Conservation (phyloP, 2,113 vertebrate genomes). For the Carollia perspicillata region DNA sequence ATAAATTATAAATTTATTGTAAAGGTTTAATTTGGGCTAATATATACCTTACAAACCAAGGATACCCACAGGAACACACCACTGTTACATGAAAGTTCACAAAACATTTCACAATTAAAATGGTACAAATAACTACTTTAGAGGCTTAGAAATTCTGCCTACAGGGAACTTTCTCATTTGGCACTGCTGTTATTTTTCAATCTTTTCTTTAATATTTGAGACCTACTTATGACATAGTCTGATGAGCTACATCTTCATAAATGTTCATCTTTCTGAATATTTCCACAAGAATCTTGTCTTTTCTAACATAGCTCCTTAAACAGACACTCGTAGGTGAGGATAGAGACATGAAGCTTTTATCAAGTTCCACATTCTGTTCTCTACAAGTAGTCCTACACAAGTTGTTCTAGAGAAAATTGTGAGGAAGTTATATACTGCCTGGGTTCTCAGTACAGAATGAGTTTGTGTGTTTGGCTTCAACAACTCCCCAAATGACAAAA, state of each 20-base stretch:
- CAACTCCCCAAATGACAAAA: background rate
- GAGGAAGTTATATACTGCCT: background rate
- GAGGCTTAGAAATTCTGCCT: constrained; percentile 1
- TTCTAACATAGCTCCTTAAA: background rate
- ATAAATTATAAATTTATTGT: background rate
- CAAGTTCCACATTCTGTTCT: background rate
- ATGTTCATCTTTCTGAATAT: background rate
- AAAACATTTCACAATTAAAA: constrained; percentile 6
- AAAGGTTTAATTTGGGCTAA: background rate
- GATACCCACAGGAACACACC: background rate
- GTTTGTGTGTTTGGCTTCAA: background rate
- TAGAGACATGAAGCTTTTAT: background rate
- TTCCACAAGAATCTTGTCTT: background rate
- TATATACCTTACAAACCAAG: background rate
- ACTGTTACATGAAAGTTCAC: background rate
- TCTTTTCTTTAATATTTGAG: constrained; percentile 30
- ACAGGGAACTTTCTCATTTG: background rate
- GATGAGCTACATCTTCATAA: background rate
- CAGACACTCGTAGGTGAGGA: background rate
- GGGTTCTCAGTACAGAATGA: background rate
- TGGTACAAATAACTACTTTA: background rate
- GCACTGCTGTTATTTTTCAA: constrained; percentile 14
- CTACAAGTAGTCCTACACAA: background rate
- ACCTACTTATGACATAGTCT: background rate
- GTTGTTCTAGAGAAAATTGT: background rate